Base-by-base conservation (phyloP, 2,113 vertebrate species). In the Cyanoramphus novaezelandiae region DNA sequence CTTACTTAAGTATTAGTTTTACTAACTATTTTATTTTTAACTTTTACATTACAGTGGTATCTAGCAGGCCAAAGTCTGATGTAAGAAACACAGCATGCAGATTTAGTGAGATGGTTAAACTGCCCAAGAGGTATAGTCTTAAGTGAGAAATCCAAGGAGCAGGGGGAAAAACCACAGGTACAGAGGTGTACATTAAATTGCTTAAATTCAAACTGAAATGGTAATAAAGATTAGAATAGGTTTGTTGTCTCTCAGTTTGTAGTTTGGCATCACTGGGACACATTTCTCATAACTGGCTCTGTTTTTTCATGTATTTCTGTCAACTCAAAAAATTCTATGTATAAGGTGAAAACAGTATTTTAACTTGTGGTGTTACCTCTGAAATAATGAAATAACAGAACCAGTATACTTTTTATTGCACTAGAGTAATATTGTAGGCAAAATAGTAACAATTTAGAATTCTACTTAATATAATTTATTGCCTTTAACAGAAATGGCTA, bases 401-500 rank as follows among this genome's bases (percentile, higher is more conserved):
- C 7, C 1, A 35, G 18, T 33, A 72, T n/a, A 6, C 6, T 39
- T 70, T 87, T 59, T 84, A 84, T 87, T 57, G 60, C 13, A 41
- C 11, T 13, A n/a, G 4, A 47, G 9, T 57, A 74, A 44, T 6
- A 3, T 47, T 35, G 17, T 19, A 57, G 33, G 33, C 29, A 70
- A 86, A 89, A 64, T 18, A 55, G 9, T 18, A 2, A 12, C 9
- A 3, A 29, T 14, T 53, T 14, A 39, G 18, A 90, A 63, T 90
- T 87, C 25, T 19, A 39, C 21, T 23, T 67, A 3, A 39, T 84
- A 74, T 65, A 71, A 49, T 64, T 76, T 43, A 69, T 72, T 77
- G 23, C 1, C 6, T 0, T 55, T 69, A 80, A 50, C 5, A 1
- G 0, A 59, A 74, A 71, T n/a, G 3, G 10, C 46, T 75, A 53